phyloP scores from a whole-genome alignment of 1,140 invertebrate genomes.

The Ectropis grisescens region DNA sequence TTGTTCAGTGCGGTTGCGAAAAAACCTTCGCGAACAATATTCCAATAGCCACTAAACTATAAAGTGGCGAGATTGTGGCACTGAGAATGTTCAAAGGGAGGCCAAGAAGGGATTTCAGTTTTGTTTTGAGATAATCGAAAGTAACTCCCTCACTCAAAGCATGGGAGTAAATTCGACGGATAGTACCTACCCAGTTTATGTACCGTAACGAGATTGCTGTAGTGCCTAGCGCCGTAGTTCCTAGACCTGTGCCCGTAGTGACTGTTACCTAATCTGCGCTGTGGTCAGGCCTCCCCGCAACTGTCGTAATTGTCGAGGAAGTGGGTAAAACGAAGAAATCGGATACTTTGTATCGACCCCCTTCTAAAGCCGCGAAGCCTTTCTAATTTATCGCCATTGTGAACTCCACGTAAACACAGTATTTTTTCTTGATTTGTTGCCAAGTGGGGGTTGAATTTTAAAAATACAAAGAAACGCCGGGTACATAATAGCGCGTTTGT shows the following conservation, averaged over 20 bases:
- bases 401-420: constrained; percentile 24
- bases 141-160: too few species aligned
- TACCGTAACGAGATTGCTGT: constrained; percentile 48
- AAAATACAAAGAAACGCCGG: background rate
- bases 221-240: constrained; percentile 45
- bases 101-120: too few species aligned
- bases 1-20: constrained; percentile 22
- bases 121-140: too few species aligned
- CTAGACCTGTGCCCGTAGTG: constrained; percentile 13
- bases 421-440: constrained; percentile 20
- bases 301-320: constrained; percentile 61
- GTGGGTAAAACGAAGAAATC: constrained; percentile 62
- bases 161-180: too few species aligned
- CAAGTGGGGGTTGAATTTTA: background rate
- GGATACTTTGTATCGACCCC: constrained; percentile 57
- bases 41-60: too few species aligned
- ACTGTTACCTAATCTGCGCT: too few species aligned
- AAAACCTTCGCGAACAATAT: constrained; percentile 31
- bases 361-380: constrained; percentile 39
- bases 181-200: too few species aligned
- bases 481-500: too few species aligned
- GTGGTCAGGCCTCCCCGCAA: constrained; percentile 43
- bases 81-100: too few species aligned
- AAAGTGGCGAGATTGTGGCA: too few species aligned
- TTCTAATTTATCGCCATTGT: constrained; percentile 46